Evolutionary conservation across 92 coral and sea anemone genomes (phyloP), one percentile per base, ranked within the genome.

Genomic region (Plumapathes pennacea): DNA sequence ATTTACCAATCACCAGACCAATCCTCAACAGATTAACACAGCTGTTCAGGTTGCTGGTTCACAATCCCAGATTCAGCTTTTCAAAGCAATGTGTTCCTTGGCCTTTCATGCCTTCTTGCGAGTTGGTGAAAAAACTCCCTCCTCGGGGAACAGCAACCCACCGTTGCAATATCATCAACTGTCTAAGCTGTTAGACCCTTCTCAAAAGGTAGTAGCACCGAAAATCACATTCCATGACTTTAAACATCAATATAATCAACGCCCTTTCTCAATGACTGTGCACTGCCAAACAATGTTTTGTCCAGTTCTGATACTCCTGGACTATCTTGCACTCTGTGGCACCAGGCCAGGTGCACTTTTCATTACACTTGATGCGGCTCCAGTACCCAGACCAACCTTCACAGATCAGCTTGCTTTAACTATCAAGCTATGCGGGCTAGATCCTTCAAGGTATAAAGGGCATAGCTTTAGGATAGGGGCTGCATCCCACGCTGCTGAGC

Each of bases 1-100:
- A 81, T 24, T 44, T 83, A 33, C 84, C 89, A 9, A 83, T 83
- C 4, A 76, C 84, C 18, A 56, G 75, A 4, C 76, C 84, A 10
- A 69, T 62, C 22, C 54, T 83, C 6, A 29, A 67, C 25, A 25
- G 65, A 26, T 58, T 15, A 28, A 40, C 10, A 27, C 37, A 17
- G 0, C 51, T 0, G 27, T 24, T 40, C 5, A 25, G 0, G 4
- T 73, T 32, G 24, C 68, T 8, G 41, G 50, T n/a, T 15, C 78
- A 13, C 55, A 30, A 5, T 74, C 59, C 61, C 48, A 67, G 2
- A 29, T n/a, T 38, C 42, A 50, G 52, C 43, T 43, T 24, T 74
- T 81, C 30, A 31, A 60, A 36, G 88, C 82, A 32, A 81, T 81
- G 82, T 74, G 72, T 44, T 42, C 88, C 14, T 30, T 74, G 15